phyloP scores from a whole-genome alignment of 2,888 invertebrate genomes.

The Folsomia manolachei region DNA sequence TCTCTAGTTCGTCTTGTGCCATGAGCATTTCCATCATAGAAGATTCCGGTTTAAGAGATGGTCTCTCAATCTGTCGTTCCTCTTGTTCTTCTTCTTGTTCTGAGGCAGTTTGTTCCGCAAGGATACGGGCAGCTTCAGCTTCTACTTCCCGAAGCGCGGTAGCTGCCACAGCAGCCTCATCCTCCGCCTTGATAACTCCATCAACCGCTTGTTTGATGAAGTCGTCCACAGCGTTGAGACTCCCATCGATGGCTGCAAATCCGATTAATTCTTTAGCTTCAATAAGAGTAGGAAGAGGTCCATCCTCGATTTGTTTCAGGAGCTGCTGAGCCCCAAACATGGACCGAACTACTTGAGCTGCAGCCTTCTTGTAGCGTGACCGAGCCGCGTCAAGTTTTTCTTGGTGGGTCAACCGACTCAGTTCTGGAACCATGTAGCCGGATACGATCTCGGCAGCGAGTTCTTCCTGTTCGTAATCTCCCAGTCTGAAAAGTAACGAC shows the following conservation, averaged over 20 bases:
- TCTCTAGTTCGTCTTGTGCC: background rate
- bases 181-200: constrained; percentile 2
- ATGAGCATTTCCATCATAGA: background rate
- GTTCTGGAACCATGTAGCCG: constrained; percentile 56
- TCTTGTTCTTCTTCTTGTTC: constrained; percentile 2
- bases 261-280: constrained; percentile 30
- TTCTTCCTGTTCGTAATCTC: constrained; percentile 55
- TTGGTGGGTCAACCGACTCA: constrained; percentile 35
- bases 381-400: constrained; percentile 33
- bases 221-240: constrained; percentile 29
- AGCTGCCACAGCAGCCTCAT: background rate
- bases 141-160: background rate
- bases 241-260: constrained; percentile 31
- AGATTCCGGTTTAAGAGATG: background rate
- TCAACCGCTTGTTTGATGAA: constrained; percentile 39
- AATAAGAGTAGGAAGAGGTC: constrained; percentile 26
- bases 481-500: constrained; percentile 26
- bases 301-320: constrained; percentile 28
- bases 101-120: background rate
- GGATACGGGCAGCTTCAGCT: background rate
- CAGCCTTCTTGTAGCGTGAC: constrained; percentile 38
- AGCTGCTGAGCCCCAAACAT: constrained; percentile 39
- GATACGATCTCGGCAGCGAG: constrained; percentile 57
- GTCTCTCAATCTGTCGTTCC: background rate
- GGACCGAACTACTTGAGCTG: constrained; percentile 41